Conservation (phyloP, 2,797 vertebrate species). For the Gastrophryne carolinensis region DNA sequence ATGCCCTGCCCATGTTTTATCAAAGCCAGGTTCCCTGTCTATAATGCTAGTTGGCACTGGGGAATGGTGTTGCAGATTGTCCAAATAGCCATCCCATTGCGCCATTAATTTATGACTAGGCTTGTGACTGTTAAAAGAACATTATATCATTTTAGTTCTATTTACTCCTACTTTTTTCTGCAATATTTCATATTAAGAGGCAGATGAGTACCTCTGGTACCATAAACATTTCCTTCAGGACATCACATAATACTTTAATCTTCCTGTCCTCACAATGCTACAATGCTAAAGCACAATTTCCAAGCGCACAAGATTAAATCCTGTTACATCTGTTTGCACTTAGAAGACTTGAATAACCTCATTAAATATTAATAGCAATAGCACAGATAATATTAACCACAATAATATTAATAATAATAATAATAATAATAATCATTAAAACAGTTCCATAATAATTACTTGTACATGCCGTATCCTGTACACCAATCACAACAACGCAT, state of each 20-base stretch:
- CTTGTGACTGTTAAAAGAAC: no score
- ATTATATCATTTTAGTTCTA: no score
- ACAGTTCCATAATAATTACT: background rate
- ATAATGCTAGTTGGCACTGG: no score
- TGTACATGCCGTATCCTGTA: background rate
- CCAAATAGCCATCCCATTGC: no score
- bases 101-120: no score
- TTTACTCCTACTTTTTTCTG: no score
- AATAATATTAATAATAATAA: background rate
- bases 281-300: conserved; percentile 20
- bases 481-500: no score
- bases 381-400: background rate
- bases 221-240: background rate
- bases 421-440: background rate
- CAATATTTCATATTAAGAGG: background rate
- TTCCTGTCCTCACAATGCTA: conserved; percentile 16
- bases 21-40: no score
- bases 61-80: no score
- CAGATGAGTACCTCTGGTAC: background rate
- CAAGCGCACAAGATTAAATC: conserved; percentile 31
- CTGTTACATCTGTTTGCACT: conserved; percentile 15
- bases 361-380: background rate
- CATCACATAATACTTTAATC: conserved; percentile 32
- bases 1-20: no score
- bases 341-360: conserved; percentile 25